Evolutionary conservation across 2,888 invertebrate genomes (phyloP).

Genomic region (Pediacus dermestoides): DNA sequence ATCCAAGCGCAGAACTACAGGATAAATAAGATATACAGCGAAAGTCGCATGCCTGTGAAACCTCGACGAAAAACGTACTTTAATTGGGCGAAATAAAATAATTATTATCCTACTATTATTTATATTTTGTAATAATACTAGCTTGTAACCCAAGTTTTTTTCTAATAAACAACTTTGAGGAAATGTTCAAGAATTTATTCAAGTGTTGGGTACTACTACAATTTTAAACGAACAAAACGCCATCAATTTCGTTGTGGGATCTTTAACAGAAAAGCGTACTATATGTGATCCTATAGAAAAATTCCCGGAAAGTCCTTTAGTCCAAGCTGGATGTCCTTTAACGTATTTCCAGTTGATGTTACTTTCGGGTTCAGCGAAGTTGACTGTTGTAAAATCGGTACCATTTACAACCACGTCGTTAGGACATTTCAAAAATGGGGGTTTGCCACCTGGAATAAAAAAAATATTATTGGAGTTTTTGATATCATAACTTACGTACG

Average conservation of each 20-base stretch:
- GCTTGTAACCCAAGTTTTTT: slow-evolving; percentile 9
- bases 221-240: slow-evolving; percentile 30
- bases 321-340: slow-evolving; percentile 52
- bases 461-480: slow-evolving; percentile 4
- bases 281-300: slow-evolving; percentile 51
- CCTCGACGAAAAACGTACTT: slow-evolving; percentile 27
- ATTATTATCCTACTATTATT: not conserved
- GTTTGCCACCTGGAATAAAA: slow-evolving; percentile 13
- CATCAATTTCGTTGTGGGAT: slow-evolving; percentile 49
- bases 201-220: slow-evolving; percentile 12
- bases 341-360: slow-evolving; percentile 56
- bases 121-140: slow-evolving; percentile 8
- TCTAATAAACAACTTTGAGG: slow-evolving; percentile 10
- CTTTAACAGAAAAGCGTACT: slow-evolving; percentile 52
- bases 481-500: slow-evolving; percentile 45
- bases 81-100: slow-evolving; percentile 27
- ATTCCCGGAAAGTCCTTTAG: slow-evolving; percentile 51
- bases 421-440: slow-evolving; percentile 49
- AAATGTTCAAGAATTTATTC: slow-evolving; percentile 1
- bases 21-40: slow-evolving; percentile 28
- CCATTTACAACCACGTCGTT: slow-evolving; percentile 28
- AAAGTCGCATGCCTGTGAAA: slow-evolving; percentile 33
- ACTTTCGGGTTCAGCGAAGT: slow-evolving; percentile 40
- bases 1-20: slow-evolving; percentile 29
- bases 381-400: slow-evolving; percentile 27